Conservation (phyloP, 1,140 invertebrate species). For the Bombus waltoni region DNA sequence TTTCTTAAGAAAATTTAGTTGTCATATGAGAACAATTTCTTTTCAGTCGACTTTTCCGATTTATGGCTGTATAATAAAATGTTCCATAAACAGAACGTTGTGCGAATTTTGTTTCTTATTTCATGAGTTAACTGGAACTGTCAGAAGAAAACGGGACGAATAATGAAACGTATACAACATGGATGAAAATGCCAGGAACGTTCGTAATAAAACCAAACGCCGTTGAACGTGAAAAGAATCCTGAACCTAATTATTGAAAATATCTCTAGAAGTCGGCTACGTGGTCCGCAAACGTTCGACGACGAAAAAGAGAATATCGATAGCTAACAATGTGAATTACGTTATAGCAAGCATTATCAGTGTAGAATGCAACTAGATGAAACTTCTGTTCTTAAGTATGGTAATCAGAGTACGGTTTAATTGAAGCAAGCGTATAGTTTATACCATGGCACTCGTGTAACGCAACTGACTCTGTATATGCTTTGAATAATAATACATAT, state of each 20-base stretch:
- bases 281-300: neutral
- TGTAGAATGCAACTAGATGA: neutral
- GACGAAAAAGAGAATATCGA: neutral
- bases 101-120: neutral
- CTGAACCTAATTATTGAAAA: neutral
- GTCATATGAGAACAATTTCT: too few relatives aligned
- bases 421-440: neutral
- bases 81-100: neutral
- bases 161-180: neutral
- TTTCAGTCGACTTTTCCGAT: neutral
- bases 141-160: neutral
- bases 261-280: neutral
- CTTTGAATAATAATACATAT: neutral
- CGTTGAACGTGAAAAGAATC: neutral
- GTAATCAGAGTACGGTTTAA: neutral
- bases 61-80: neutral
- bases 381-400: neutral
- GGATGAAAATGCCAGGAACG: neutral
- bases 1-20: neutral
- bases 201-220: neutral
- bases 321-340: neutral
- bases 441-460: neutral
- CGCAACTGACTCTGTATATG: neutral
- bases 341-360: neutral
- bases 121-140: neutral